Conservation (phyloP, 2,888 invertebrate species). For the Apodemia duryi region DNA sequence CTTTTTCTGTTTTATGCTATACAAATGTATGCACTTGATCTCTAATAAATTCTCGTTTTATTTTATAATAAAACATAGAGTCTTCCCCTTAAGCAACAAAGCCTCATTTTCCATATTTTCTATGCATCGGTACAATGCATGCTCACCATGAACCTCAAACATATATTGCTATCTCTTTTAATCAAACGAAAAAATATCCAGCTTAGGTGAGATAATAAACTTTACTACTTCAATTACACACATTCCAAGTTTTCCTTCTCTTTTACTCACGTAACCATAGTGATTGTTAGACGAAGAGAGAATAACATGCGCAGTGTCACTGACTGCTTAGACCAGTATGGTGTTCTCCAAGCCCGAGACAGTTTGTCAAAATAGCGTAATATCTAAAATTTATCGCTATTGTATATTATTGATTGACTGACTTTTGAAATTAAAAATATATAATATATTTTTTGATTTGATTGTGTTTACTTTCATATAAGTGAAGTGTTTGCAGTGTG, state of each 20-base stretch:
- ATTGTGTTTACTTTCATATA: slow-evolving; percentile 13
- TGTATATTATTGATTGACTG: background rate
- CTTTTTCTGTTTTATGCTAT: too few species aligned
- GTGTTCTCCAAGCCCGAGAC: slow-evolving; percentile 39
- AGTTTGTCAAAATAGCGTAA: slow-evolving; percentile 36
- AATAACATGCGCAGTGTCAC: slow-evolving; percentile 67
- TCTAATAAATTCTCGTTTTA: too few species aligned
- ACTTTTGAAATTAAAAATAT: slow-evolving; percentile 5
- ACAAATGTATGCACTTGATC: too few species aligned
- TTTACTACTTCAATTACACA: slow-evolving; percentile 51
- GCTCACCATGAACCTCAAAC: slow-evolving; percentile 56
- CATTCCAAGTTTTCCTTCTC: slow-evolving; percentile 58
- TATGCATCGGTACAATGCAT: slow-evolving; percentile 55
- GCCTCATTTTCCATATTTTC: slow-evolving; percentile 66
- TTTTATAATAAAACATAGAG: background rate
- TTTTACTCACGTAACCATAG: slow-evolving; percentile 40
- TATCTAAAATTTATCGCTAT: slow-evolving; percentile 10
- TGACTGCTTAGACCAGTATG: slow-evolving; percentile 65
- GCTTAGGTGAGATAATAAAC: slow-evolving; percentile 47
- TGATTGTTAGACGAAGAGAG: slow-evolving; percentile 47
- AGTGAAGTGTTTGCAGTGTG: slow-evolving; percentile 28
- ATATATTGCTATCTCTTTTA: slow-evolving; percentile 42
- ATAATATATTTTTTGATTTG: background rate
- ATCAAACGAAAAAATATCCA: slow-evolving; percentile 36
- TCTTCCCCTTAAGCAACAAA: slow-evolving; percentile 60